These are phyloP conservation scores for Eilema griseolum DNA, from an alignment of 2,888 invertebrate species.

Conservation along the genomic window DNA sequence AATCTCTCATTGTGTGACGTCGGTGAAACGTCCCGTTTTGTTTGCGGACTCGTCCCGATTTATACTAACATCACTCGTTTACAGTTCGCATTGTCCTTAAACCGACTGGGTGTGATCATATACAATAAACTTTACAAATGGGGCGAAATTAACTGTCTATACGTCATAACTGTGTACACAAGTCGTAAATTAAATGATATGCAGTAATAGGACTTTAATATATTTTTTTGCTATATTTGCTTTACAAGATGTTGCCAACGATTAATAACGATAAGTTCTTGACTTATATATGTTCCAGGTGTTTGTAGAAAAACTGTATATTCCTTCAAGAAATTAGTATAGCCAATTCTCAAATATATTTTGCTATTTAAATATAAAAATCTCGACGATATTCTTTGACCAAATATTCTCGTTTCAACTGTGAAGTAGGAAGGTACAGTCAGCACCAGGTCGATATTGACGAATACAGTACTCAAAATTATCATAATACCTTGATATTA, in stretches of 20 bases:
- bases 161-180: slow-evolving; percentile 77
- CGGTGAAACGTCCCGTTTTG: slow-evolving; percentile 77
- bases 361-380: too few species aligned
- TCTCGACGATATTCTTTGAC: not conserved
- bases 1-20: slow-evolving; percentile 83
- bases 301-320: too few species aligned
- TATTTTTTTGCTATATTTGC: slow-evolving; percentile 22
- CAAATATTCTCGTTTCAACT: not conserved
- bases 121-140: slow-evolving; percentile 79
- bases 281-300: too few species aligned
- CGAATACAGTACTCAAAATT: too few species aligned
- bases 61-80: slow-evolving; percentile 71
- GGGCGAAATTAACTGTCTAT: slow-evolving; percentile 77
- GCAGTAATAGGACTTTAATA: slow-evolving; percentile 29
- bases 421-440: too few species aligned
- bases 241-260: not conserved
- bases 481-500: too few species aligned
- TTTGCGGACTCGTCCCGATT: slow-evolving; percentile 80
- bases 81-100: slow-evolving; percentile 77
- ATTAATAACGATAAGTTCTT: too few species aligned
- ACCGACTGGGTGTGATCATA: slow-evolving; percentile 82
- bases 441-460: too few species aligned
- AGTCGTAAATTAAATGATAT: slow-evolving; percentile 72
- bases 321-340: too few species aligned
- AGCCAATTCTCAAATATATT: too few species aligned